phyloP scores from a whole-genome alignment of 2,113 vertebrate species.

The Casuarius casuarius region DNA sequence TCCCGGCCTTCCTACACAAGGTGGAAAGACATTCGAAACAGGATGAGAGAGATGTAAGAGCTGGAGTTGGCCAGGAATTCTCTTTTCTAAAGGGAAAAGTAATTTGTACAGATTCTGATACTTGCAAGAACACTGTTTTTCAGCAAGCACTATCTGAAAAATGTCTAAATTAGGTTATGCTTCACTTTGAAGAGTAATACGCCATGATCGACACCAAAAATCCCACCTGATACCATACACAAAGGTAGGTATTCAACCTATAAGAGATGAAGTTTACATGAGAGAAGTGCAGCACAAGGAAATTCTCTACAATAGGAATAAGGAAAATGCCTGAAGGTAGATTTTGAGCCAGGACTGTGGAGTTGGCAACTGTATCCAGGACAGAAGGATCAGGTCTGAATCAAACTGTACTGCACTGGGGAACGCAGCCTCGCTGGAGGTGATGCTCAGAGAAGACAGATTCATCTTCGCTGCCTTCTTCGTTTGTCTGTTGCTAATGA shows the following conservation, averaged over 20 bases:
- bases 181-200: neutral
- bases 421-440: neutral
- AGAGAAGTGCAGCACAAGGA: neutral
- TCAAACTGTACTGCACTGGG: neutral
- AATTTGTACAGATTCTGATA: neutral
- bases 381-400: too few relatives aligned
- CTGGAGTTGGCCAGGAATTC: neutral
- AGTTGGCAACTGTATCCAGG: neutral
- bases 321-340: neutral
- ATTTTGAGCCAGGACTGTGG: neutral
- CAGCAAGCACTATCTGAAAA: neutral
- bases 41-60: neutral
- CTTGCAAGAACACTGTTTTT: too few relatives aligned
- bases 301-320: neutral
- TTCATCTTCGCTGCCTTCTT: neutral
- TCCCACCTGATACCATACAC: neutral
- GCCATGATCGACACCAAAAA: neutral
- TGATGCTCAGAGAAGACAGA: neutral
- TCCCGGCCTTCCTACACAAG: neutral
- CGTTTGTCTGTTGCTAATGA: neutral
- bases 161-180: too few relatives aligned
- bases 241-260: neutral
- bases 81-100: neutral
- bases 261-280: too few relatives aligned
- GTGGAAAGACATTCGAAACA: fast-evolving